Percentiles rank a stretch among this genome's conserved stretches.
phyloP scores from a whole-genome alignment of 2,797 vertebrate species.

The Xenopus petersii region DNA sequence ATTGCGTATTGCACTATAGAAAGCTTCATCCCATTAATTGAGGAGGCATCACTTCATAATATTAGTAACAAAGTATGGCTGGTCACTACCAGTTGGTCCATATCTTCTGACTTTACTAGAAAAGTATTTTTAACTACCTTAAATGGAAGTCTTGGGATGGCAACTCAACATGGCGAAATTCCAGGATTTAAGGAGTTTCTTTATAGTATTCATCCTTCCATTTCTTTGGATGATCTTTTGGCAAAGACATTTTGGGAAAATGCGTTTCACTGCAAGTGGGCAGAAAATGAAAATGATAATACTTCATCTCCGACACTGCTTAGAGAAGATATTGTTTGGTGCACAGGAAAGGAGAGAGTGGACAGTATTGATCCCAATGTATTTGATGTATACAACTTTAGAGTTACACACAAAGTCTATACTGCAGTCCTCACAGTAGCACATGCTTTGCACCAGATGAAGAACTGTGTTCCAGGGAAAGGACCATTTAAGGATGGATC shows the following conservation, averaged over 20 bases:
- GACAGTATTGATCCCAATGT: not conserved
- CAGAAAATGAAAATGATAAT: not conserved
- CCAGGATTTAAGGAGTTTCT: conserved; percentile 26
- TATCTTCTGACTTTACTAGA: not conserved
- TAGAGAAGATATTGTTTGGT: not conserved
- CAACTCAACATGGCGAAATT: not conserved
- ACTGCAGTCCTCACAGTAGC: conserved; percentile 11
- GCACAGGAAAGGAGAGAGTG: conserved; percentile 17
- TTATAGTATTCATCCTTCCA: conserved; percentile 1
- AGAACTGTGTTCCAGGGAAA: conserved; percentile 1
- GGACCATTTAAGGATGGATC: conserved; percentile 9
- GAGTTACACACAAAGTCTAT: conserved; percentile 5
- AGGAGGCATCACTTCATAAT: not conserved
- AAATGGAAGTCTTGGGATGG: conserved; percentile 14
- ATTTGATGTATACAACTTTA: conserved; percentile 14
- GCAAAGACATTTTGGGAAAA: conserved; percentile 18
- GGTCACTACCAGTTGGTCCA: not conserved
- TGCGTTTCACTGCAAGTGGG: conserved; percentile 14
- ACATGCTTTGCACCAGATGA: conserved; percentile 23
- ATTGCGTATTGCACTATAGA: conserved; percentile 10
- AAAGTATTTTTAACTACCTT: conserved; percentile 4
- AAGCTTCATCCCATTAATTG: conserved; percentile 4
- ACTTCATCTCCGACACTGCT: not conserved
- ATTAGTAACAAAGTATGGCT: conserved; percentile 21
- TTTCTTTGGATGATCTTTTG: not conserved